Percentiles rank a stretch among this genome's conserved stretches.
phyloP scores from a whole-genome alignment of 2,797 vertebrate species.

The Ambastaia sidthimunki region DNA sequence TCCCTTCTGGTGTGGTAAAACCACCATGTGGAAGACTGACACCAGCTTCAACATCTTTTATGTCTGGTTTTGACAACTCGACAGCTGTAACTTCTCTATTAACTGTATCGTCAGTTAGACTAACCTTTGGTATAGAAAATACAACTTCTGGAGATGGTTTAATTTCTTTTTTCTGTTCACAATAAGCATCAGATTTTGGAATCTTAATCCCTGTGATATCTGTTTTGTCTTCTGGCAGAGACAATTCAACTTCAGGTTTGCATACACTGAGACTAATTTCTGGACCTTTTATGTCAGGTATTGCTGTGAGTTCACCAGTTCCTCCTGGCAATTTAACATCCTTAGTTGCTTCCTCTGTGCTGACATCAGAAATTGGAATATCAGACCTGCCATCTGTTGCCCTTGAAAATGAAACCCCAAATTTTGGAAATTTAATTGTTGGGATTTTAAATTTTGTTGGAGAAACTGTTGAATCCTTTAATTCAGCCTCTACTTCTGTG shows the following conservation, averaged over 20 bases:
- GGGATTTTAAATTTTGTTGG: conserved; percentile 61
- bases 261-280: conserved; percentile 38
- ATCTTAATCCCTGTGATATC: conserved; percentile 35
- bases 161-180: conserved; percentile 3
- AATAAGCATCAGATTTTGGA: conserved; percentile 28
- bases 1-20: conserved; percentile 38
- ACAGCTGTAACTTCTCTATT: conserved; percentile 47
- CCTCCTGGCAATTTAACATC: conserved; percentile 66
- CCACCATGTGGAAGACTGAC: conserved; percentile 40
- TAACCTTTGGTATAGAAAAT: conserved; percentile 42
- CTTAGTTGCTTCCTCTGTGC: conserved; percentile 21
- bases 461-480: conserved; percentile 45
- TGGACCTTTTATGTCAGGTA: conserved; percentile 44
- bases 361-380: rapidly evolving
- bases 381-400: background rate
- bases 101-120: conserved; percentile 14
- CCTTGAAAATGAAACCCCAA: conserved; percentile 52
- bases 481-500: conserved; percentile 37
- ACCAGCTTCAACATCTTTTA: conserved; percentile 46
- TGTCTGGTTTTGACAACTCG: conserved; percentile 15
- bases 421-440: conserved; percentile 61
- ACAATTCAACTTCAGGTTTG: conserved; percentile 49
- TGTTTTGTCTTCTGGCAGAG: conserved; percentile 44
- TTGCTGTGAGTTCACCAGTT: conserved; percentile 55
- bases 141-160: conserved; percentile 26